Conservation (phyloP, 2,797 vertebrate species). For the Sebastes minor region DNA sequence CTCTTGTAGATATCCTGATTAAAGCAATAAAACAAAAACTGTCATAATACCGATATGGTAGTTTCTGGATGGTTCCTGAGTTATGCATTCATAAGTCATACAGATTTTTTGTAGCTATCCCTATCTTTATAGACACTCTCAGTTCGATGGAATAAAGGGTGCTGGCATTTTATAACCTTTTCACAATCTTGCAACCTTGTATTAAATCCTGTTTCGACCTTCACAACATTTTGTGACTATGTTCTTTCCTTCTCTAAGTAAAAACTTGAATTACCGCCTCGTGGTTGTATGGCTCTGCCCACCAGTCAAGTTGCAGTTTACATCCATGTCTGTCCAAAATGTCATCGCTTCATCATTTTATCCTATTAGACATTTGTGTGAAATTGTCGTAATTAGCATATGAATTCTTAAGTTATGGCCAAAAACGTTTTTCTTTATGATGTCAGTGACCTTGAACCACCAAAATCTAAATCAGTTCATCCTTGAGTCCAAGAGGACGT, state of each 20-base stretch:
- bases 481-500: too few relatives aligned
- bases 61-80: neutral
- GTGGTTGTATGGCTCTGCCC: fast-evolving
- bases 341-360: too few relatives aligned
- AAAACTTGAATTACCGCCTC: fast-evolving
- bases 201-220: neutral
- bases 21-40: neutral
- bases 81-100: neutral
- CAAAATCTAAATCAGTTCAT: too few relatives aligned
- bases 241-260: neutral
- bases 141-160: neutral
- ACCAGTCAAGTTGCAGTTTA: too few relatives aligned
- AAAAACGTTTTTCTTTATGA: too few relatives aligned
- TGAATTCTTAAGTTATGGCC: too few relatives aligned
- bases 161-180: neutral
- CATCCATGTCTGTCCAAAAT: too few relatives aligned
- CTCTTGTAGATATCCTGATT: neutral
- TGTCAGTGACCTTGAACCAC: too few relatives aligned
- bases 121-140: neutral
- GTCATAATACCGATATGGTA: neutral
- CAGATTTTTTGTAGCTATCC: neutral
- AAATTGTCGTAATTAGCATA: too few relatives aligned
- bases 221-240: neutral
- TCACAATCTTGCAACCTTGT: conserved; percentile 5
- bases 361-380: too few relatives aligned